phyloP scores from a whole-genome alignment of 2,113 vertebrate species.

The Phainopepla nitens region DNA sequence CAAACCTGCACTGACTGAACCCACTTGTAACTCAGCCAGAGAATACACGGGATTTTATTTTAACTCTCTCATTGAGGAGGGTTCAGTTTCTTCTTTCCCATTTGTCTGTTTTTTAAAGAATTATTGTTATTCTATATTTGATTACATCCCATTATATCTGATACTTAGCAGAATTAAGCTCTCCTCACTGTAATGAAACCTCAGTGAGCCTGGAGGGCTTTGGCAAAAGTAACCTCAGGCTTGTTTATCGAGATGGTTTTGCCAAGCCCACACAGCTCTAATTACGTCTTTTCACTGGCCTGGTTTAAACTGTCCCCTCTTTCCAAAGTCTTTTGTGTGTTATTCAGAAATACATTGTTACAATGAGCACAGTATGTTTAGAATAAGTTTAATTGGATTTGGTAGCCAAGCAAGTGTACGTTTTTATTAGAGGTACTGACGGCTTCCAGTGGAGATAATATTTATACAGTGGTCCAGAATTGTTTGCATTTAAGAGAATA shows the following conservation, averaged over 20 bases:
- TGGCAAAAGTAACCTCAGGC: conserved; percentile 53
- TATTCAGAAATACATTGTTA: conserved; percentile 52
- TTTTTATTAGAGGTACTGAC: conserved; percentile 65
- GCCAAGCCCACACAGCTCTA: conserved; percentile 70
- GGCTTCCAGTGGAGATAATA: conserved; percentile 71
- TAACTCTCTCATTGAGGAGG: neutral
- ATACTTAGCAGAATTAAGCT: conserved; percentile 38
- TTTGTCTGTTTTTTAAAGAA: neutral
- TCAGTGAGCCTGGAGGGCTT: conserved; percentile 43
- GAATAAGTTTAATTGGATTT: conserved; percentile 63
- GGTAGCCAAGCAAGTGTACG: conserved; percentile 58
- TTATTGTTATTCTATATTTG: conserved; percentile 8
- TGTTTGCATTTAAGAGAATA: conserved; percentile 72
- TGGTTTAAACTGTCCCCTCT: conserved; percentile 42
- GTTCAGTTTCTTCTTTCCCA: neutral
- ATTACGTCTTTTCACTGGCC: conserved; percentile 68
- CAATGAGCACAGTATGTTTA: conserved; percentile 66
- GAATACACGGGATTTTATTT: neutral
- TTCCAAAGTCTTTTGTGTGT: conserved; percentile 64
- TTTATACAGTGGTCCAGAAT: conserved; percentile 59
- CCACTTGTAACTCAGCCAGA: neutral
- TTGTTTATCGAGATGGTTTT: conserved; percentile 48
- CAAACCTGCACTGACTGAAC: neutral
- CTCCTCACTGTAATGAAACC: conserved; percentile 39
- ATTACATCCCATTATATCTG: conserved; percentile 21